Conservation (phyloP, 1,140 invertebrate species). For the Ylistrum balloti region DNA sequence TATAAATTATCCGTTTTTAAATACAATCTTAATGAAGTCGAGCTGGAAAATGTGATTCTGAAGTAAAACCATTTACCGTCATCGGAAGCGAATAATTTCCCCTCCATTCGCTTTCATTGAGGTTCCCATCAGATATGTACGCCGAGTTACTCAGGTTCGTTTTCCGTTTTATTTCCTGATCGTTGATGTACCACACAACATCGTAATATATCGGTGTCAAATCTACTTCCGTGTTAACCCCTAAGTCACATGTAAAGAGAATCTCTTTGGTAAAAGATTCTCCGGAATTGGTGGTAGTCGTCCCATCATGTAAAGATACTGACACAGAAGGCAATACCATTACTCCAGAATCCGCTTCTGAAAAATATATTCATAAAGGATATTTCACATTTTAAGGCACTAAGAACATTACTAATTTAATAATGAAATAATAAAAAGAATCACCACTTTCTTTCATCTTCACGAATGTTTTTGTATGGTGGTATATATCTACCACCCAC, state of each 20-base stretch:
- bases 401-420: no score
- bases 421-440: no score
- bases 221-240: background rate
- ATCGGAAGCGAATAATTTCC: background rate
- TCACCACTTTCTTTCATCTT: no score
- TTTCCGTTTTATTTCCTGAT: background rate
- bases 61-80: no score
- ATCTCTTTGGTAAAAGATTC: background rate
- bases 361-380: background rate
- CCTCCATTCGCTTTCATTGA: background rate
- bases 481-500: no score
- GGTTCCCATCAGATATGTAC: background rate
- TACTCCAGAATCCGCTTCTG: background rate
- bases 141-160: background rate
- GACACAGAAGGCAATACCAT: background rate
- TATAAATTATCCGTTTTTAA: no score
- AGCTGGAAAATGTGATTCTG: no score
- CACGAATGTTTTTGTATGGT: no score
- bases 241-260: background rate
- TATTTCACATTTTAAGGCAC: no score
- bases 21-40: no score
- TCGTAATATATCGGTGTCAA: background rate
- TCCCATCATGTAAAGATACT: background rate
- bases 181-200: constrained; percentile 19
- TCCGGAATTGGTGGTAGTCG: background rate